Evolutionary conservation across 2,797 vertebrate genomes (phyloP), one percentile per base, ranked within the genome.

Genomic region (Apogon hyalosoma): DNA sequence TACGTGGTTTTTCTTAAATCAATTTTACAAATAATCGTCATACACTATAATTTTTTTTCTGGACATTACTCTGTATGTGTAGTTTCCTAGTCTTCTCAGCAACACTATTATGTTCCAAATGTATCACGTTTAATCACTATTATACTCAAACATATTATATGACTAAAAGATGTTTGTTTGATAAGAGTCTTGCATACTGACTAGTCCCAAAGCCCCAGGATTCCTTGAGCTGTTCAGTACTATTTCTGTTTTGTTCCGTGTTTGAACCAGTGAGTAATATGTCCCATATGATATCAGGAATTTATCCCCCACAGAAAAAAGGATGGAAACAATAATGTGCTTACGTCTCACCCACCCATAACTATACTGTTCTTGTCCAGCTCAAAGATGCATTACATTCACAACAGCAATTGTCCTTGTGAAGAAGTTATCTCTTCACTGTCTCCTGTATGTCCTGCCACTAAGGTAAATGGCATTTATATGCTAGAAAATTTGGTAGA

Each of bases 251-350:
- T 85, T 84, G 75, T 84, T 87, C 77, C 62, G 72, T 54, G 63
- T 83, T 87, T 87, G 79, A 86, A 87, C 79, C 75, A 73, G 73
- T 54, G 63, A 79, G 50, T 90, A 91, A 91, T 90, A 66, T 82
- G 68, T 84, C 88, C 84, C 84, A 90, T 79, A 90, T 91, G 87
- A 80, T 82, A 82, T 54, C 24, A 80, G 80, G 85, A 88, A 86
- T 88, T 71, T 76, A 77, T 77, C 75, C 66, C 51, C 43, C 31
- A 46, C 48, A 54, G 67, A 63, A 83, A 75, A 83, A 82, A 85
- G 73, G 88, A 85, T 90, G 86, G 86, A 90, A 90, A 88, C 63
- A 87, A 86, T 86, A 88, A 73, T 70, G 65, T 67, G 66, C 63
- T 82, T 77, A 57, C 42, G 79, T 82, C 79, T 77, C 58, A 54